Conservation (phyloP, 2,113 vertebrate genomes). For the Saguinus imperator region DNA sequence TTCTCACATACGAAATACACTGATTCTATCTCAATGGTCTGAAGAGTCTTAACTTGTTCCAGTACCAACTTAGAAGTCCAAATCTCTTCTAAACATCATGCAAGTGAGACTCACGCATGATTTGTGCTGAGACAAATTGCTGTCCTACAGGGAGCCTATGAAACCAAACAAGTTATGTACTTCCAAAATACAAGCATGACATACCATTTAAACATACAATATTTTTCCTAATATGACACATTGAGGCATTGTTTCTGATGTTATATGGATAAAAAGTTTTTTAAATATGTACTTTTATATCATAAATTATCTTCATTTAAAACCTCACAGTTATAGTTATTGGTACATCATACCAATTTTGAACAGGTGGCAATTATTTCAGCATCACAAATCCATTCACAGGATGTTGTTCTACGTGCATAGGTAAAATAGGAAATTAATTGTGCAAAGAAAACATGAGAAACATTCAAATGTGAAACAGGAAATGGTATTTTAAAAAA, state of each 20-base stretch:
- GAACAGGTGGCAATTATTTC: neutral
- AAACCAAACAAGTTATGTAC: neutral
- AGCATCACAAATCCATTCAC: rapidly evolving
- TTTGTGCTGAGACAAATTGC: neutral
- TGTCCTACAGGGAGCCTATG: neutral
- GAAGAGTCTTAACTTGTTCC: neutral
- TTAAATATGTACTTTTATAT: neutral
- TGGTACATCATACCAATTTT: neutral
- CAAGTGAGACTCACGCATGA: neutral
- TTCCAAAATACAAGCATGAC: neutral
- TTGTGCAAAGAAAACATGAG: rapidly evolving
- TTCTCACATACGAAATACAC: neutral
- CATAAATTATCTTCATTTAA: neutral
- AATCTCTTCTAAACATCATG: neutral
- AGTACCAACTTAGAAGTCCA: neutral
- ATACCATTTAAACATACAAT: neutral
- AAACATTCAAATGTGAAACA: neutral
- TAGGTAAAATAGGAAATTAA: neutral
- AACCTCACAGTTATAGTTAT: neutral
- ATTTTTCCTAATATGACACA: neutral
- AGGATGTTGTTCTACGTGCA: neutral
- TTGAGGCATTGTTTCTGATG: neutral
- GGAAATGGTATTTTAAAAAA: rapidly evolving
- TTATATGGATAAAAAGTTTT: neutral
- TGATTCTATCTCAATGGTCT: neutral